These are phyloP conservation scores for Leptura quadrifasciata DNA, from an alignment of 2,888 invertebrate genomes.

Conservation along the genomic window DNA sequence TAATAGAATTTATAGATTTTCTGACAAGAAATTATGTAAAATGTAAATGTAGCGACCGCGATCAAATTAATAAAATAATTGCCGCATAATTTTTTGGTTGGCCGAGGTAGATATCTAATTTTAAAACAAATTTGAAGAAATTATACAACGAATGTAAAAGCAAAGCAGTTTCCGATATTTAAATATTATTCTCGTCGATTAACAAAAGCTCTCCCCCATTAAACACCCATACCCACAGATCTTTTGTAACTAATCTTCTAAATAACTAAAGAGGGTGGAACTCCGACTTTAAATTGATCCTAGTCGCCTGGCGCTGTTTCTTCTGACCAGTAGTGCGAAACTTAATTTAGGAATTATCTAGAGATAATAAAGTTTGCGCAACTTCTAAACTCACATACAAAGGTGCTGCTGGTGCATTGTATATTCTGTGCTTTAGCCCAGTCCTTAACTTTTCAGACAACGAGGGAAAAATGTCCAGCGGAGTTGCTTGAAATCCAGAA, in stretches of 20 bases:
- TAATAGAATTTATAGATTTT: no score
- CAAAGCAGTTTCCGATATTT: no score
- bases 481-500: conserved; percentile 29
- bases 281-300: conserved; percentile 45
- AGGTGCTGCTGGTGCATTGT: conserved; percentile 61
- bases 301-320: conserved; percentile 44
- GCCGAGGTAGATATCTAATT: no score
- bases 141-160: no score
- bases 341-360: conserved; percentile 62
- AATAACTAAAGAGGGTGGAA: conserved; percentile 40
- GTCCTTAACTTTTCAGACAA: conserved; percentile 47
- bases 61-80: no score
- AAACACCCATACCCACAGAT: background rate
- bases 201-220: background rate
- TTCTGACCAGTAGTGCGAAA: conserved; percentile 62
- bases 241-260: conserved; percentile 32
- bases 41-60: no score
- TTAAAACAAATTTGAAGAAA: no score
- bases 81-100: no score
- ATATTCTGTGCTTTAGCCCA: conserved; percentile 49
- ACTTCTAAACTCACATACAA: conserved; percentile 55
- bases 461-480: conserved; percentile 48
- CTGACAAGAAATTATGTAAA: no score
- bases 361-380: conserved; percentile 61
- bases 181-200: background rate